Evolutionary conservation across 2,113 vertebrate genomes (phyloP).

Genomic region (Campylorhamphus procurvoides): DNA sequence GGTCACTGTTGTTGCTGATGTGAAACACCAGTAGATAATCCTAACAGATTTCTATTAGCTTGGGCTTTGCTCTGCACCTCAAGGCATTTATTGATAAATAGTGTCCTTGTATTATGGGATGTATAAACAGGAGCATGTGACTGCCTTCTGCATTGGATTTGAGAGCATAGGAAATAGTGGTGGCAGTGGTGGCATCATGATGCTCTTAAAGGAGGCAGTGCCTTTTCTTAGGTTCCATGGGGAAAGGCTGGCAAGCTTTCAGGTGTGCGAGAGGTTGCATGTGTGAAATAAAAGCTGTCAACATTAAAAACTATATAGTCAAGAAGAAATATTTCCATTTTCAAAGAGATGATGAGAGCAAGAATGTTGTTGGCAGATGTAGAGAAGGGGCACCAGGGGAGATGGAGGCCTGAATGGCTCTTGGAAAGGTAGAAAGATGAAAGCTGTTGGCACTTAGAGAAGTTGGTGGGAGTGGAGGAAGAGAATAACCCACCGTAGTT

Average conservation of each 20-base stretch:
- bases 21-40: not conserved
- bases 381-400: not conserved
- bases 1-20: not conserved
- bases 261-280: not conserved
- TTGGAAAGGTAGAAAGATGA: not conserved
- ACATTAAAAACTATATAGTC: not conserved
- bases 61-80: conserved; percentile 9
- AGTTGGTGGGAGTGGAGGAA: not conserved
- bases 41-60: conserved; percentile 10
- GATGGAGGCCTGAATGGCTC: not conserved
- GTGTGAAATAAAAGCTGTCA: not conserved
- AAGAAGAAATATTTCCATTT: not conserved
- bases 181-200: rapidly evolving
- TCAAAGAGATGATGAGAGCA: not conserved
- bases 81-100: conserved; percentile 59
- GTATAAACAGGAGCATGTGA: conserved; percentile 32
- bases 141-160: not conserved
- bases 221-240: not conserved
- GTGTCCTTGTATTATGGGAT: conserved; percentile 42
- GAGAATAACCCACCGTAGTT: not conserved
- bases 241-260: not conserved
- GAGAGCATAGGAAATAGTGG: not conserved
- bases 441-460: not conserved
- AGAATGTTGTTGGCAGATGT: rapidly evolving
- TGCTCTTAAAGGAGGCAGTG: not conserved